Conservation (phyloP, 2,797 vertebrate species). For the Lithobates pipiens region DNA sequence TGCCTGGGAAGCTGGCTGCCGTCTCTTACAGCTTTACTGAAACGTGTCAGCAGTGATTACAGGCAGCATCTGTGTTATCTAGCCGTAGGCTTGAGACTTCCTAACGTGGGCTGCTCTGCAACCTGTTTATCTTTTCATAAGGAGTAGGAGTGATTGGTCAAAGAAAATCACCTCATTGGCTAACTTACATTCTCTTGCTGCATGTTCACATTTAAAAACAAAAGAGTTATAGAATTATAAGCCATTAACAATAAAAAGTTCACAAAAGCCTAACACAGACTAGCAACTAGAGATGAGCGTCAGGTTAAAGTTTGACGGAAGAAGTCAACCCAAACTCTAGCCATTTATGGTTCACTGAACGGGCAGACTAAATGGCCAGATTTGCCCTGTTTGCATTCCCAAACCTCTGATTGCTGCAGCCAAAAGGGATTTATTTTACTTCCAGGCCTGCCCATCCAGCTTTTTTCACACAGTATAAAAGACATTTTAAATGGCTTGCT, state of each 20-base stretch:
- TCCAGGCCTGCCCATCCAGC: too few species aligned
- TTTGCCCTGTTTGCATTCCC: too few species aligned
- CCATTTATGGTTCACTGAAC: too few species aligned
- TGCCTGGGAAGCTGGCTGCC: background rate
- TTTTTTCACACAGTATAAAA: too few species aligned
- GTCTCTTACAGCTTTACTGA: slow-evolving; percentile 18
- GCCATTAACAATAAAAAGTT: background rate
- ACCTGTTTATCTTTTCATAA: background rate
- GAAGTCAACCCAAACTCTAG: too few species aligned
- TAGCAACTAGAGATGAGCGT: background rate
- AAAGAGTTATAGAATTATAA: background rate
- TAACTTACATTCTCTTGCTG: background rate
- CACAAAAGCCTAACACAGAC: background rate
- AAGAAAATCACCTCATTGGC: background rate
- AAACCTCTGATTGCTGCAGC: too few species aligned
- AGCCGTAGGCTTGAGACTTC: background rate
- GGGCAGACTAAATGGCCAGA: too few species aligned
- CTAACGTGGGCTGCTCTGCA: slow-evolving; percentile 1
- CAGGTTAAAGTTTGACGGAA: too few species aligned
- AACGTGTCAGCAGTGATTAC: slow-evolving; percentile 13
- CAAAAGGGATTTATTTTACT: too few species aligned
- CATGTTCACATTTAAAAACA: background rate
- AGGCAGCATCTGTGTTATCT: slow-evolving; percentile 29
- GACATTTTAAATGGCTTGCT: too few species aligned
- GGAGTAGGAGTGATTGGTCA: background rate